A percentile compares a stretch with the other conserved stretches of the same genome.
Evolutionary conservation across 2,113 vertebrate genomes (phyloP).

Genomic region (Dipodomys spectabilis): DNA sequence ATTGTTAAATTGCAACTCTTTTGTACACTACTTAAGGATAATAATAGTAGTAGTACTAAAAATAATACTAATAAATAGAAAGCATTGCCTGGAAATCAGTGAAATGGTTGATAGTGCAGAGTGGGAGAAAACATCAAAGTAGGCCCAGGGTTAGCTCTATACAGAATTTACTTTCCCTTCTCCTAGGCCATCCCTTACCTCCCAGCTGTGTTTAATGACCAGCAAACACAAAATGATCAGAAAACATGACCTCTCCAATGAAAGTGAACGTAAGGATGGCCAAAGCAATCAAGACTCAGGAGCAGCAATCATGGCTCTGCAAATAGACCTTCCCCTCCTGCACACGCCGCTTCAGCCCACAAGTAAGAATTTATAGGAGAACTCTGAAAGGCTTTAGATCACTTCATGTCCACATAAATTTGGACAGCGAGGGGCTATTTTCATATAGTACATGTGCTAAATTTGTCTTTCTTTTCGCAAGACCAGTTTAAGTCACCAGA

Average conservation of each 20-base stretch:
- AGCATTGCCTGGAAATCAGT: neutral
- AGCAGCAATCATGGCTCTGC: neutral
- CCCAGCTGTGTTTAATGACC: neutral
- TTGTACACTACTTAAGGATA: too few relatives aligned
- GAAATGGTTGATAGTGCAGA: neutral
- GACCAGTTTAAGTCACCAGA: conserved; percentile 11
- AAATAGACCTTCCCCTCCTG: neutral
- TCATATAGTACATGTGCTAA: conserved; percentile 30
- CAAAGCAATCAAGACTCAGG: neutral
- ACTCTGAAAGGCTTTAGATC: neutral
- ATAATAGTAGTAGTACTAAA: too few relatives aligned
- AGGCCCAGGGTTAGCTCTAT: neutral
- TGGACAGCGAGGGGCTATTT: conserved; percentile 21
- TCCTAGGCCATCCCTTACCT: neutral
- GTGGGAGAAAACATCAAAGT: neutral
- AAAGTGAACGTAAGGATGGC: neutral
- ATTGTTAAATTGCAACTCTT: too few relatives aligned
- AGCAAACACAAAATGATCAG: neutral
- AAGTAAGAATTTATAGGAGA: conserved; percentile 3
- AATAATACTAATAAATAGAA: too few relatives aligned
- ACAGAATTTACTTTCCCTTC: neutral
- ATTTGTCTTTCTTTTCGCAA: conserved; percentile 52
- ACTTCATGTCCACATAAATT: conserved; percentile 3
- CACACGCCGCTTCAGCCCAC: neutral
- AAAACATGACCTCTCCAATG: neutral